phyloP scores from a whole-genome alignment of 2,797 vertebrate genomes.

The Spea hammondii region DNA sequence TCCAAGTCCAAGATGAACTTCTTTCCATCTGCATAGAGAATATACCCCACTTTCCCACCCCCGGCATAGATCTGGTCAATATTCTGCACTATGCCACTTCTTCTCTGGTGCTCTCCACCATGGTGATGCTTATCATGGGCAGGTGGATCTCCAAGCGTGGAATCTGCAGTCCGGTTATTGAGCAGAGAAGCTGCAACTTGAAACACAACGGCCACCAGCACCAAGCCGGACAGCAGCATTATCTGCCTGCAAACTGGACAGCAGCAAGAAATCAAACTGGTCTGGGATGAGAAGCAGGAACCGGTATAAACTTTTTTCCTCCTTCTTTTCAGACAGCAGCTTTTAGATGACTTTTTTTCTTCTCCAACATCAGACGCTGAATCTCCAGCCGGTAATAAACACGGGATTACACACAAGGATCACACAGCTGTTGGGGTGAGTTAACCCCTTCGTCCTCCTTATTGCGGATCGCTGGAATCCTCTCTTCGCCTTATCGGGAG shows the following conservation, averaged over 20 bases:
- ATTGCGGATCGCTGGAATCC: neutral
- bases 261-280: neutral
- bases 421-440: slow-evolving; percentile 4
- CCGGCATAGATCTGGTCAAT: slow-evolving; percentile 87
- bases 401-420: neutral
- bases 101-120: slow-evolving; percentile 61
- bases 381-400: neutral
- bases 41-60: slow-evolving; percentile 87
- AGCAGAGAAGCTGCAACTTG: slow-evolving; percentile 46
- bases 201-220: slow-evolving; percentile 59
- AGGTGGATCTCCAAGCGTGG: slow-evolving; percentile 56
- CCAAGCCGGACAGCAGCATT: slow-evolving; percentile 63
- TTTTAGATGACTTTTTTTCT: slow-evolving; percentile 32
- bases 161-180: slow-evolving; percentile 23
- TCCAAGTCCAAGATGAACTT: slow-evolving; percentile 90
- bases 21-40: slow-evolving; percentile 80
- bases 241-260: slow-evolving; percentile 40
- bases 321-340: slow-evolving; percentile 22
- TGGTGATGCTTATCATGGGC: slow-evolving; percentile 58
- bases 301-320: slow-evolving; percentile 27
- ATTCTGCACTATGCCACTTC: slow-evolving; percentile 76
- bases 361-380: slow-evolving; percentile 5
- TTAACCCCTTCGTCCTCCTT: slow-evolving; percentile 1
- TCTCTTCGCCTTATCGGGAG: neutral
- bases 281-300: slow-evolving; percentile 35